Conservation (phyloP, 1,140 invertebrate genomes). For the Globodera ellingtonae region DNA sequence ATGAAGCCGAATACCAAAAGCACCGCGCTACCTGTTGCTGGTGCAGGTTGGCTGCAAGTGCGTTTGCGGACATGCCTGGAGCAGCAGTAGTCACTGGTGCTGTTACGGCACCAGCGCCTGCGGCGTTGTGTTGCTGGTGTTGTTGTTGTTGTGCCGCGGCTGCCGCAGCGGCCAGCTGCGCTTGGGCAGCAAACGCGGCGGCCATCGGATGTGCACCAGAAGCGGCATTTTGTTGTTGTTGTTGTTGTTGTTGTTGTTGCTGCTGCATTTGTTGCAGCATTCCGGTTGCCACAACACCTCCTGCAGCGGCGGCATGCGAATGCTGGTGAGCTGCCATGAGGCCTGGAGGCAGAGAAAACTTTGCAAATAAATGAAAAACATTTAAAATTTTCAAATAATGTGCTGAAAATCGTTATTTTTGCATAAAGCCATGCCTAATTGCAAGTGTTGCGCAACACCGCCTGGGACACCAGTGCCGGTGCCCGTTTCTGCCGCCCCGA, state of each 20-base stretch:
- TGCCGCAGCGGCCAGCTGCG: slow-evolving; percentile 4
- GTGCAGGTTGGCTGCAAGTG: not conserved
- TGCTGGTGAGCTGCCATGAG: slow-evolving; percentile 23
- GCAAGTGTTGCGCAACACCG: not conserved
- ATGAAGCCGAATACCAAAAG: no score
- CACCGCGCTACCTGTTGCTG: slow-evolving; percentile 3
- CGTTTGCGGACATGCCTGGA: not conserved
- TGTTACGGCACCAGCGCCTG: not conserved
- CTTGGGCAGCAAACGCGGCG: slow-evolving; percentile 25
- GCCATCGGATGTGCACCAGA: slow-evolving; percentile 23
- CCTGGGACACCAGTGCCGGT: no score
- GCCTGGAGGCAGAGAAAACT: not conserved
- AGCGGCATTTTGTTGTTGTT: slow-evolving; percentile 14
- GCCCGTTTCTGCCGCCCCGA: not conserved
- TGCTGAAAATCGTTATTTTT: no score
- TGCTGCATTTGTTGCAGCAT: slow-evolving; percentile 14
- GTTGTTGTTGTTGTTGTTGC: slow-evolving; percentile 30
- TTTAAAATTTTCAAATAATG: no score
- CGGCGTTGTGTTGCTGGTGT: not conserved
- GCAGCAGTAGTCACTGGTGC: not conserved
- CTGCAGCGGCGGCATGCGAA: slow-evolving; percentile 9
- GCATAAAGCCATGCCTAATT: not conserved
- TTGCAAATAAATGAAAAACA: no score
- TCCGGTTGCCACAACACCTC: not conserved
- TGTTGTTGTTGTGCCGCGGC: slow-evolving; percentile 4